Evolutionary conservation across 1,140 invertebrate species (phyloP).

Genomic region (Dendrolimus kikuchii): DNA sequence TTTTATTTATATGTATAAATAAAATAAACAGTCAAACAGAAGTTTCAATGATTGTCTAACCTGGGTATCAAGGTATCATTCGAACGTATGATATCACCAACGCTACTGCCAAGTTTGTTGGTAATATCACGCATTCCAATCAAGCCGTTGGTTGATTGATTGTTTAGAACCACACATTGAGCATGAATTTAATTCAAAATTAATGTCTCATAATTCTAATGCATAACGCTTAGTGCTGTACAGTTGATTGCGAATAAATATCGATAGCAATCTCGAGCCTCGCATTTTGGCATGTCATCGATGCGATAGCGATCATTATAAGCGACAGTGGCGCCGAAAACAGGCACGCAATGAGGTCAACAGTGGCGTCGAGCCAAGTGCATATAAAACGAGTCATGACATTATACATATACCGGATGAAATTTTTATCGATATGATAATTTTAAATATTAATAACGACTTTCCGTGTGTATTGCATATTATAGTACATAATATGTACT

Average conservation of each 20-base stretch:
- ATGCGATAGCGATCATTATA: conserved; percentile 36
- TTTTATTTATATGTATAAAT: too few relatives aligned
- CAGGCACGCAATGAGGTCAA: conserved; percentile 47
- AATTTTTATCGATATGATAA: conserved; percentile 25
- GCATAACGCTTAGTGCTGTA: conserved; percentile 10
- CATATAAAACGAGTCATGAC: conserved; percentile 28
- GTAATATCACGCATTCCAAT: too few relatives aligned
- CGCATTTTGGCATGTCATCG: conserved; percentile 48
- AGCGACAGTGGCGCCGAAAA: conserved; percentile 52
- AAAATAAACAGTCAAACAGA: too few relatives aligned
- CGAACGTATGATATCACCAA: too few relatives aligned
- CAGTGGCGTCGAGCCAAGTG: conserved; percentile 48
- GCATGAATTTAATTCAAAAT: neutral
- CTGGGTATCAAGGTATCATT: too few relatives aligned
- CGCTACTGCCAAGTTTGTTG: too few relatives aligned
- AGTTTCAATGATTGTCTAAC: too few relatives aligned
- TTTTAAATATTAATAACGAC: conserved; percentile 3
- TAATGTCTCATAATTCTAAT: neutral
- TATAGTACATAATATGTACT: too few relatives aligned
- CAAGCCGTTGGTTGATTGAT: too few relatives aligned
- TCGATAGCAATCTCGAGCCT: conserved; percentile 32
- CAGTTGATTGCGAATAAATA: conserved; percentile 17
- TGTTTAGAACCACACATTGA: too few relatives aligned
- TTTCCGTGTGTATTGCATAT: too few relatives aligned
- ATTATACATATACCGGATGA: neutral